Base-by-base conservation (phyloP, 2,888 invertebrate genomes). In the Crocallis elinguaria region DNA sequence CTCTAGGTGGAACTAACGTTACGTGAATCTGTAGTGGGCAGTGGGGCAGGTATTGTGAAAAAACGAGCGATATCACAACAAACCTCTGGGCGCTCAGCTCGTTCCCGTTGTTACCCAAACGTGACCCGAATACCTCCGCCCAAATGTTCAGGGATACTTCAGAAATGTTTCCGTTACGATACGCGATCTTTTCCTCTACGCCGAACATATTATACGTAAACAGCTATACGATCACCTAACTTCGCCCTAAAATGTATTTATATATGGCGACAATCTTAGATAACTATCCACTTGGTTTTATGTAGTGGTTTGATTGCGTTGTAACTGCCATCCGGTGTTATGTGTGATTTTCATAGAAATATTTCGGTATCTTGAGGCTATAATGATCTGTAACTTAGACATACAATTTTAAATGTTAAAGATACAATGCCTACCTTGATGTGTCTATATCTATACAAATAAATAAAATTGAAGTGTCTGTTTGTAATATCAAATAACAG, bases 1-100 rank as follows among this genome's bases (percentile, higher is more conserved):
- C 72, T 74, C 70, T 66, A 42, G 56, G 42, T 48, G 73, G 71
- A 76, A 73, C 73, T 71, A 79, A 77, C 77, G 79, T 80, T 78
- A 79, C 73, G 77, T 73, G 82, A 86, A 86, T 84, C 86, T 83
- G 81, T 71, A 65, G 71, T 71, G 64, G 61, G 43, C 70, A 77
- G 73, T 75, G 76, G 86, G 84, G 88, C 88, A 86, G 88, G 86
- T 86, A 86, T 84, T 84, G 84, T 80, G 80, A 79, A 85, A 88
- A 87, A 86, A 84, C 79, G 75, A 73, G 76, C 79, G 84, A 85
- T 89, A 89, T 88, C 88, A 87, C 87, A 87, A 88, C 89, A 89
- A 87, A 85, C 86, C 86, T 82, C 82, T 79, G 80, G 86, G 83
- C 84, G 79, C 79, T 79, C 79, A 77, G 77, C 80, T 79, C 83